Base-by-base conservation (phyloP, 2,113 vertebrate genomes). In the Anguilla rostrata region DNA sequence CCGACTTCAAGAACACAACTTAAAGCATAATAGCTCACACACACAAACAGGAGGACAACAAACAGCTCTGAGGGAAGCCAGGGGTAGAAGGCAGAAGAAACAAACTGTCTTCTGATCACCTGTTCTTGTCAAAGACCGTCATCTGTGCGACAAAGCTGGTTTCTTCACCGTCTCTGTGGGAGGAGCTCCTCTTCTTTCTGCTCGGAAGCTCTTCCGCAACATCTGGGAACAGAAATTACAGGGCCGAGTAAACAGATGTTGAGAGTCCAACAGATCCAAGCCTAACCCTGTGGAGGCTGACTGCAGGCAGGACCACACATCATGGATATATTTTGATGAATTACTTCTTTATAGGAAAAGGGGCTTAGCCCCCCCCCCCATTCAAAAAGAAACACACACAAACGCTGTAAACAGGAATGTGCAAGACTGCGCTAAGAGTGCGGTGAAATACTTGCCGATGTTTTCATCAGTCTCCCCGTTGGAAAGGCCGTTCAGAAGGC, bases 111-210 rank as follows among this genome's bases (percentile, higher is more conserved):
- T 26, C 6, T 41, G 14, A 90, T 84, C 93, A 99, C 98, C 98
- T 97, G 91, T 99, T 99, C 95, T 99, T 99, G 94, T 99, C 98
- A 94, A 99, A 99, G 84, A 99, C 98, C 5, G 98, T 99, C 98
- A 99, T 99, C 94, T 99, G 98, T 91, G 98, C 98, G 90, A 99
- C 96, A 92, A 97, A 99, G 0, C 96, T 97, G 92, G 96, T 96
- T 83, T 98, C 97, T 2, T 96, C 97, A 84, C 98, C 98, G 82
- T 98, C 98, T 88, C 96, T 97, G 89, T 97, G 97, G 79, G 97
- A 96, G 26, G 95, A 96, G 87, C 95, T 96, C 88, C 97, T 96
- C 95, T 98, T 99, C 91, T 97, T 97, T 92, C 97, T 96, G 86
- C 94, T 94, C n/a, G 96, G 96, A 91, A 96, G 94, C 86, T 97